Conservation (phyloP, 2,888 invertebrate genomes). For the Strigamia crassipes region DNA sequence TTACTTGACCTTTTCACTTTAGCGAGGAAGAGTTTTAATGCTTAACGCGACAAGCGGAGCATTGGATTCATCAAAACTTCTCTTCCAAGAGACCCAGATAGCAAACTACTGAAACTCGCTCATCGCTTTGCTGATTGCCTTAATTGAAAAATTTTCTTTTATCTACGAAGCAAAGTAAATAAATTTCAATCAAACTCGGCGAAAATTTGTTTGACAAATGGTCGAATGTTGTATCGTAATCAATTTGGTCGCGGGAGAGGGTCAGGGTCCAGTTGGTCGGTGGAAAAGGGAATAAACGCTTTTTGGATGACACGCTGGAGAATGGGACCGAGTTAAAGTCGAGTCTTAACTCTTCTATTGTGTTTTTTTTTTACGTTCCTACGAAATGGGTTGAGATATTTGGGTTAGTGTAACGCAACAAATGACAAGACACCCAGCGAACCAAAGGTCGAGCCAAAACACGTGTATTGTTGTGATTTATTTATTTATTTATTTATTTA, state of each 20-base stretch:
- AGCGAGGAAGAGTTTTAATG: not conserved
- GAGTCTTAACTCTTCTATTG: not conserved
- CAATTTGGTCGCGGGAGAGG: not conserved
- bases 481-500: too few species aligned
- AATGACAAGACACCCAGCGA: not conserved
- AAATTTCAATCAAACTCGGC: not conserved
- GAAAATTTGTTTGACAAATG: too few species aligned
- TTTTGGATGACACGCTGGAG: not conserved
- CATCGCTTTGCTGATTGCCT: not conserved
- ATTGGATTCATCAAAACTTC: not conserved
- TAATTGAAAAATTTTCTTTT: not conserved
- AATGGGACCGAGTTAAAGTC: not conserved
- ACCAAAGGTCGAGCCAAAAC: too few species aligned
- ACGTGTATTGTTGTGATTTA: too few species aligned
- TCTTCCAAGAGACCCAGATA: constrained; percentile 27
- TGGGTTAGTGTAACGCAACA: constrained; percentile 17
- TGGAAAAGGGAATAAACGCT: not conserved
- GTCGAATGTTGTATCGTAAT: not conserved
- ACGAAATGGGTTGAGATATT: constrained; percentile 17
- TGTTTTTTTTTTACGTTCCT: not conserved
- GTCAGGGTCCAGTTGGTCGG: not conserved
- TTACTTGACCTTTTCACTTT: constrained; percentile 3
- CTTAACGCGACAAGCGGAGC: not conserved
- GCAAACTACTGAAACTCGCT: not conserved
- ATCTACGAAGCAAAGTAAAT: not conserved